A percentile compares a stretch with the other conserved stretches of the same genome.
These are phyloP conservation scores for Chionodraco myersi DNA, from an alignment of 2,113 vertebrate genomes.

Conservation along the genomic window DNA sequence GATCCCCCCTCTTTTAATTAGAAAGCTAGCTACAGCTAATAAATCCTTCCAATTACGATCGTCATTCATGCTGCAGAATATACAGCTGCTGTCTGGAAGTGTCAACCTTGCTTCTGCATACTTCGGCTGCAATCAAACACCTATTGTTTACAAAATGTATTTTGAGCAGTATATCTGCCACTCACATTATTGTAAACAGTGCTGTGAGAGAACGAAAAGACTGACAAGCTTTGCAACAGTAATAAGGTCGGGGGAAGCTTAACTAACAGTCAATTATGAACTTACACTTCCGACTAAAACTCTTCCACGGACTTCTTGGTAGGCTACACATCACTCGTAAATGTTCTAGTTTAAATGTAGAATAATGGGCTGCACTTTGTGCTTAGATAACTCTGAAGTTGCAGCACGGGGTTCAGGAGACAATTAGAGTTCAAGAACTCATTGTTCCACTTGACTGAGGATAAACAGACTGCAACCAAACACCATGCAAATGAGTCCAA, in stretches of 20 bases:
- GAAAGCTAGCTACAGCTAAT: background rate
- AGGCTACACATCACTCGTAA: slow-evolving; percentile 9
- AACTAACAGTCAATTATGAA: background rate
- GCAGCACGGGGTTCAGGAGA: slow-evolving; percentile 36
- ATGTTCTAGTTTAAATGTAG: slow-evolving; percentile 41
- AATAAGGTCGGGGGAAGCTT: background rate
- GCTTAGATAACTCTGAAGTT: slow-evolving; percentile 34
- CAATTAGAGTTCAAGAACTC: slow-evolving; percentile 66
- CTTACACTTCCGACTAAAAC: background rate
- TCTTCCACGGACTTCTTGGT: background rate
- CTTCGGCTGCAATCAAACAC: background rate
- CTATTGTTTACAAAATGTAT: background rate
- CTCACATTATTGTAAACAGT: background rate
- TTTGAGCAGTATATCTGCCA: background rate
- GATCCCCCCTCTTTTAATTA: background rate
- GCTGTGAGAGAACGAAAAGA: background rate
- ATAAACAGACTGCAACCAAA: slow-evolving; percentile 60
- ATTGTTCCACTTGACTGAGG: slow-evolving; percentile 67
- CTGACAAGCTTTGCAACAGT: background rate
- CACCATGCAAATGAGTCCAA: slow-evolving; percentile 73
- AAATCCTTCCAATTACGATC: background rate
- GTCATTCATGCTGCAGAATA: too few species aligned
- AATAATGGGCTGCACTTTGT: slow-evolving; percentile 30
- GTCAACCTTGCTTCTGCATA: background rate
- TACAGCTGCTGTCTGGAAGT: background rate